Conservation (phyloP, 2,797 vertebrate genomes). For the Onychomys torridus region DNA sequence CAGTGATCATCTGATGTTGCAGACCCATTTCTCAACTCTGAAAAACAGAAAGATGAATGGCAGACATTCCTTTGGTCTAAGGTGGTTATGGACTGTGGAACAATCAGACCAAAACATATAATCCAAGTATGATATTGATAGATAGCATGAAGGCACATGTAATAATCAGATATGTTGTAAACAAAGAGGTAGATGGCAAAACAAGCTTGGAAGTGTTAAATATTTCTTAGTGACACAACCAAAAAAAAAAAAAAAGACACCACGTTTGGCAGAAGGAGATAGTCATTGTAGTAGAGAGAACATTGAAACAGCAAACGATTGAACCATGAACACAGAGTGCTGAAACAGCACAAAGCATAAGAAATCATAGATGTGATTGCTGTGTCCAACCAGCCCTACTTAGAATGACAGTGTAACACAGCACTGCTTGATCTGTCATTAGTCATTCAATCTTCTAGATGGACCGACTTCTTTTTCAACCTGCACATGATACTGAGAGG, state of each 20-base stretch:
- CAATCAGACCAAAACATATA: neutral
- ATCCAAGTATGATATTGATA: neutral
- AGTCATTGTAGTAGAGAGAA: neutral
- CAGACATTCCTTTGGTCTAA: neutral
- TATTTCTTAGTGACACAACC: neutral
- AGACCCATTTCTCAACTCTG: neutral
- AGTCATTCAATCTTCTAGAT: neutral
- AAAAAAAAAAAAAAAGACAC: neutral
- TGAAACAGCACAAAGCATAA: neutral
- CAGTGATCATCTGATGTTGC: conserved; percentile 9
- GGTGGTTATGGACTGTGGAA: neutral
- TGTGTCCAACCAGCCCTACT: neutral
- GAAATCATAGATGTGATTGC: neutral
- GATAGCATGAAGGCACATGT: neutral
- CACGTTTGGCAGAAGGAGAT: neutral
- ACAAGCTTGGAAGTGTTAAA: neutral
- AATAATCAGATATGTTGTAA: neutral
- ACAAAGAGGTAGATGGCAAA: neutral
- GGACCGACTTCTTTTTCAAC: neutral
- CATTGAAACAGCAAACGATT: neutral
- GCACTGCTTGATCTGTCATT: neutral
- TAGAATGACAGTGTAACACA: neutral
- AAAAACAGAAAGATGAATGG: conserved; percentile 17
- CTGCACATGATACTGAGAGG: neutral
- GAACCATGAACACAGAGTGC: neutral